These are phyloP conservation scores for Sarcophaga carnaria DNA, from an alignment of 2,888 invertebrate genomes.

Conservation along the genomic window DNA sequence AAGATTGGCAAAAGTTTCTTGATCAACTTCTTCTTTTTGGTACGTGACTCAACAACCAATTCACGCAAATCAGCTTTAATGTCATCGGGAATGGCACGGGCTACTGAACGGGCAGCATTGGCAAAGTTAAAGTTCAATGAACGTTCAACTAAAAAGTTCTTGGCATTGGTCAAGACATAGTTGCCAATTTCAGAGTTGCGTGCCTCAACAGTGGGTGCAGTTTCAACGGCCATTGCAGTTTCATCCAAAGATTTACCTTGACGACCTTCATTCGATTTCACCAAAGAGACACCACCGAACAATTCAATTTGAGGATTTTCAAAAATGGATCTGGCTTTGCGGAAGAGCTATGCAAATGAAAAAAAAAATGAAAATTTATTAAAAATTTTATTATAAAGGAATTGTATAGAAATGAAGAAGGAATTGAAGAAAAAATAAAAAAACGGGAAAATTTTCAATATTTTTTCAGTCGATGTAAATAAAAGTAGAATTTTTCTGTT, in stretches of 20 bases:
- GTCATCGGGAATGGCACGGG: slow-evolving; percentile 83
- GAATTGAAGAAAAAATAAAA: background rate
- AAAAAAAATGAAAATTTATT: background rate
- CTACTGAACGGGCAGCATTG: slow-evolving; percentile 82
- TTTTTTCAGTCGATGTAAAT: background rate
- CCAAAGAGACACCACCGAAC: slow-evolving; percentile 83
- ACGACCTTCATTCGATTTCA: slow-evolving; percentile 80
- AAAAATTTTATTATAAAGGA: background rate
- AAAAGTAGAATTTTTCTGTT: background rate
- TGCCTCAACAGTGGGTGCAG: slow-evolving; percentile 82
- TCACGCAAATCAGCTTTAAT: slow-evolving; percentile 84
- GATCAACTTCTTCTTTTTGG: slow-evolving; percentile 83
- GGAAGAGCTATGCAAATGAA: slow-evolving; percentile 82
- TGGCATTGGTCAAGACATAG: slow-evolving; percentile 83
- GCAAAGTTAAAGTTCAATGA: slow-evolving; percentile 83
- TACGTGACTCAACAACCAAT: slow-evolving; percentile 84
- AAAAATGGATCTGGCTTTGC: slow-evolving; percentile 84
- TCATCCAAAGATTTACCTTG: slow-evolving; percentile 82
- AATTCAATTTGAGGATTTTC: slow-evolving; percentile 84
- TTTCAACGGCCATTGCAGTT: slow-evolving; percentile 82
- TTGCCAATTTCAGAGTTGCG: slow-evolving; percentile 84
- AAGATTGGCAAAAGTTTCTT: slow-evolving; percentile 84
- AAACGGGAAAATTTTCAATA: background rate
- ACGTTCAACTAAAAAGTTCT: slow-evolving; percentile 84
- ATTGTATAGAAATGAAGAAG: background rate